Conservation (phyloP, 1,140 invertebrate genomes). For the Stegodyphus dumicola region DNA sequence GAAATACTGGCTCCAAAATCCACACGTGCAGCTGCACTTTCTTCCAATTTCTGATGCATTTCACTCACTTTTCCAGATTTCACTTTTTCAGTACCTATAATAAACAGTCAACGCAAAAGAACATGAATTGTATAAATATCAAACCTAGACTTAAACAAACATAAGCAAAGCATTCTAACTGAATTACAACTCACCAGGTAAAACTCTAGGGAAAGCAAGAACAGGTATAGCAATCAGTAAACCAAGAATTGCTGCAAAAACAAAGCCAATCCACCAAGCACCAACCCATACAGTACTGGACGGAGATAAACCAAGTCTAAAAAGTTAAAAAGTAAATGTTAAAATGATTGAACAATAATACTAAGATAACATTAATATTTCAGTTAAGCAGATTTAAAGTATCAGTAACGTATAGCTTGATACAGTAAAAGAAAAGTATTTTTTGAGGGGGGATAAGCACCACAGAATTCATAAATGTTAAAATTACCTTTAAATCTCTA, state of each 20-base stretch:
- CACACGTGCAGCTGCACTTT: slow-evolving; percentile 60
- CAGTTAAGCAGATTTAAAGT: too few relatives aligned
- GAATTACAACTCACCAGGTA: slow-evolving; percentile 73
- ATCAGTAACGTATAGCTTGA: too few relatives aligned
- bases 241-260: slow-evolving; percentile 82
- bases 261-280: slow-evolving; percentile 95
- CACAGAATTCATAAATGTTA: too few relatives aligned
- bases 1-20: slow-evolving; percentile 73
- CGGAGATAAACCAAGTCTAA: slow-evolving; percentile 74
- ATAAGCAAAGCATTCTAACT: background rate
- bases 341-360: background rate
- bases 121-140: background rate
- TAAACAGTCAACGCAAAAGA: background rate
- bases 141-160: background rate
- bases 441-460: too few relatives aligned
- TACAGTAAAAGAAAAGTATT: too few relatives aligned
- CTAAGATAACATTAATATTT: background rate
- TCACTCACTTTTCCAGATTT: slow-evolving; percentile 77
- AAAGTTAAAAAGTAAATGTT: background rate
- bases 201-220: slow-evolving; percentile 82
- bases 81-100: slow-evolving; percentile 67
- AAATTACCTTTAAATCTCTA: too few relatives aligned
- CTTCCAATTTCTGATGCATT: slow-evolving; percentile 71
- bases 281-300: slow-evolving; percentile 87
- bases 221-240: slow-evolving; percentile 88